phyloP scores from a whole-genome alignment of 2,113 vertebrate species.

The Danio rerio region DNA sequence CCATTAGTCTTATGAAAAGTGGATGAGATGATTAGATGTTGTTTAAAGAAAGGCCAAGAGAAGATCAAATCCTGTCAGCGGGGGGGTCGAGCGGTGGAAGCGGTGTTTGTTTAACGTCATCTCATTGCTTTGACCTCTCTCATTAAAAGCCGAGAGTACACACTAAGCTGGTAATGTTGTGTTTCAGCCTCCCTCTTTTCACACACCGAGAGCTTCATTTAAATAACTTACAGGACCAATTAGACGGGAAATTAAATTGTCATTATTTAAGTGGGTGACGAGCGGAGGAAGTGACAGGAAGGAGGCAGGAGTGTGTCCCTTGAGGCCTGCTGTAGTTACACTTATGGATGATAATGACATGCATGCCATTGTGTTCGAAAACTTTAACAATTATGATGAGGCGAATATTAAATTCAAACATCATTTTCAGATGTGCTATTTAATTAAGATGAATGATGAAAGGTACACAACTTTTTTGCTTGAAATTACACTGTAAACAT shows the following conservation, averaged over 20 bases:
- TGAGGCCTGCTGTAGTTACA: slow-evolving; percentile 62
- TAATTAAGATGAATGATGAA: not conserved
- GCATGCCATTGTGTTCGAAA: not conserved
- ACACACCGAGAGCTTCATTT: slow-evolving; percentile 82
- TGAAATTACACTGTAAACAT: too few relatives aligned
- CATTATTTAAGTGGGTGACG: slow-evolving; percentile 75
- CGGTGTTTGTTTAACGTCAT: slow-evolving; percentile 39
- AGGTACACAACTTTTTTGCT: too few relatives aligned
- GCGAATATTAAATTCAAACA: not conserved
- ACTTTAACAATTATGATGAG: not conserved
- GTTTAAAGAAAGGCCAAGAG: slow-evolving; percentile 80
- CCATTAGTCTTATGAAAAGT: slow-evolving; percentile 82
- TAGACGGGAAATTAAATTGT: slow-evolving; percentile 88
- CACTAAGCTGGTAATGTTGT: slow-evolving; percentile 34
- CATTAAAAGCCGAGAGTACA: slow-evolving; percentile 68
- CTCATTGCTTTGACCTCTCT: slow-evolving; percentile 63
- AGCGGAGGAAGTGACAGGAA: slow-evolving; percentile 64
- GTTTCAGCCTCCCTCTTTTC: slow-evolving; percentile 56
- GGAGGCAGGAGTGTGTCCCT: slow-evolving; percentile 67
- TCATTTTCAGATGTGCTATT: not conserved
- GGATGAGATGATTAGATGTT: slow-evolving; percentile 82
- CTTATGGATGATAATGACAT: slow-evolving; percentile 46
- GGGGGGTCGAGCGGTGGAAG: slow-evolving; percentile 15
- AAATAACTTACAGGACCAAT: slow-evolving; percentile 89
- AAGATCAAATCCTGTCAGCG: slow-evolving; percentile 62